Evolutionary conservation across 2,888 invertebrate species (phyloP).

Genomic region (Hedya salicella): DNA sequence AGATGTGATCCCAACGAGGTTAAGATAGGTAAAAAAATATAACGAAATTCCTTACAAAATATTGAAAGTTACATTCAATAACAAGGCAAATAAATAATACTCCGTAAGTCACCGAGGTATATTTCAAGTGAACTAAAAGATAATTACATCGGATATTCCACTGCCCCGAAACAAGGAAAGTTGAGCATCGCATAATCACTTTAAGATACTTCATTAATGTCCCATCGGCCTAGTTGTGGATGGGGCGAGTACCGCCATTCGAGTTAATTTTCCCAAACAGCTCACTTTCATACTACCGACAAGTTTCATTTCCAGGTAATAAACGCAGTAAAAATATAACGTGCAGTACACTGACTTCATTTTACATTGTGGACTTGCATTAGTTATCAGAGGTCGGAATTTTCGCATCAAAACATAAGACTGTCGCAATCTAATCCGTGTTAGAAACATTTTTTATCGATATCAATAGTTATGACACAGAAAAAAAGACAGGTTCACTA

Average conservation of each 20-base stretch:
- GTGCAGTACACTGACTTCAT: not conserved
- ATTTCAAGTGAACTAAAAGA: not conserved
- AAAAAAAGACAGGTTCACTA: too few species aligned
- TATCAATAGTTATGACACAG: too few species aligned
- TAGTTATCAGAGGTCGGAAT: too few species aligned
- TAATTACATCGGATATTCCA: not conserved
- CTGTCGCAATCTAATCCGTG: too few species aligned
- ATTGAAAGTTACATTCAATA: too few species aligned
- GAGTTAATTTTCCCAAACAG: slow-evolving; percentile 12
- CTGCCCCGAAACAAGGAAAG: not conserved
- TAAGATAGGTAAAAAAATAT: too few species aligned
- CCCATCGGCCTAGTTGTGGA: slow-evolving; percentile 12
- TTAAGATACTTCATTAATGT: slow-evolving; percentile 5
- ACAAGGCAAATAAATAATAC: too few species aligned
- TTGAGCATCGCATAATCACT: slow-evolving; percentile 10
- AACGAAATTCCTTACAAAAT: too few species aligned
- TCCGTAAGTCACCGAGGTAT: not conserved
- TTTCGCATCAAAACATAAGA: too few species aligned
- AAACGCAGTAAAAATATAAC: not conserved
- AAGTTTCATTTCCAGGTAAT: slow-evolving; percentile 25
- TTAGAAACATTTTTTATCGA: too few species aligned
- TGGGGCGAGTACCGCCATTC: not conserved
- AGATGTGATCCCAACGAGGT: too few species aligned
- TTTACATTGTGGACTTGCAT: not conserved
- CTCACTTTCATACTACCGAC: slow-evolving; percentile 13